Percentiles rank a stretch among this genome's conserved stretches.
Evolutionary conservation across 2,888 invertebrate genomes (phyloP).

Genomic region (Sinhomidia bicolor): DNA sequence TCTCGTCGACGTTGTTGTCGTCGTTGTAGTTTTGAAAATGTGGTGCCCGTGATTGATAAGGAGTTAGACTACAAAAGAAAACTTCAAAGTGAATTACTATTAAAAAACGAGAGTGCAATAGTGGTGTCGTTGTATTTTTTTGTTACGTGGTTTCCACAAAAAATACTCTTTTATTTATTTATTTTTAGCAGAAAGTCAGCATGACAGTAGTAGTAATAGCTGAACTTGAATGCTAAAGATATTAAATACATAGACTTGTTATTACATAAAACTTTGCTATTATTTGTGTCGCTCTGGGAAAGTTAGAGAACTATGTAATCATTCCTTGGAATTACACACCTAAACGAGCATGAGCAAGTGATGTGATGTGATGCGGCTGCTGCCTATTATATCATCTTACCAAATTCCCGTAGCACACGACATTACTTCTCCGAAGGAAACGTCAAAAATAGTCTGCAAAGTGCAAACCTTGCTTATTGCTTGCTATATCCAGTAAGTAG

Average conservation of each 20-base stretch:
- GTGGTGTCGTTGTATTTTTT: not conserved
- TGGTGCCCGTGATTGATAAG: slow-evolving; percentile 1
- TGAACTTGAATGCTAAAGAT: too few species aligned
- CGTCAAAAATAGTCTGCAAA: slow-evolving; percentile 13
- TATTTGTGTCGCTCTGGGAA: too few species aligned
- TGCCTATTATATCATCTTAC: not conserved
- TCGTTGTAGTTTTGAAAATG: slow-evolving; percentile 16
- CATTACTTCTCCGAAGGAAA: slow-evolving; percentile 7
- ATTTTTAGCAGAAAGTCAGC: too few species aligned
- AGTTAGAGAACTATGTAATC: too few species aligned
- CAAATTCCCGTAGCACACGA: not conserved
- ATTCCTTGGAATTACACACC: not conserved
- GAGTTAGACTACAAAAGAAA: not conserved
- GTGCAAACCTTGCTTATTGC: too few species aligned
- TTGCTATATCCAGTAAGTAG: too few species aligned
- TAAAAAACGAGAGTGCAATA: not conserved
- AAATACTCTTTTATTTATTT: too few species aligned
- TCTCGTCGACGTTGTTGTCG: slow-evolving; percentile 14
- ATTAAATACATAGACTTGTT: too few species aligned
- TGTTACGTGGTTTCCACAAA: too few species aligned
- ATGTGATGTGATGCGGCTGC: not conserved
- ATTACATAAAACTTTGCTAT: too few species aligned
- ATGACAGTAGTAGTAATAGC: too few species aligned
- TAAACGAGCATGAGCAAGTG: too few species aligned
- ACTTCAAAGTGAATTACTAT: not conserved